Evolutionary conservation across 2,888 invertebrate species (phyloP).

Genomic region (Chelonus formosanus): DNA sequence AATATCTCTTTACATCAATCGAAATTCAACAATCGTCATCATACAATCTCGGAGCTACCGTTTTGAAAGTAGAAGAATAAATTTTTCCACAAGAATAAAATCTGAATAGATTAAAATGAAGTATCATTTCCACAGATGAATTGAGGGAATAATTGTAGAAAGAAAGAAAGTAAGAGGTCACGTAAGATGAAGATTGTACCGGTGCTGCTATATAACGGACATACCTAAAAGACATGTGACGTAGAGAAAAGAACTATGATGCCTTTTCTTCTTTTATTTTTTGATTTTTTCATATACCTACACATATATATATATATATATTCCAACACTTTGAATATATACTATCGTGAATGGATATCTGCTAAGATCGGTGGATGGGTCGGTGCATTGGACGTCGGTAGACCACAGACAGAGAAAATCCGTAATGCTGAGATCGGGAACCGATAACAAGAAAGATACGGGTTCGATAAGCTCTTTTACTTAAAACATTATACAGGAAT

Average conservation of each 20-base stretch:
- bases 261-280: constrained; percentile 8
- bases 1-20: no score
- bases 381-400: constrained; percentile 30
- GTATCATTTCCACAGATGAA: background rate
- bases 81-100: background rate
- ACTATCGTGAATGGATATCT: constrained; percentile 41
- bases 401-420: constrained; percentile 41
- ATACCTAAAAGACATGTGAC: constrained; percentile 42
- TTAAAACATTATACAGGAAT: constrained; percentile 24
- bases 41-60: no score
- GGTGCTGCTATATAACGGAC: constrained; percentile 10
- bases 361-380: constrained; percentile 35
- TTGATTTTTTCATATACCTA: constrained; percentile 5
- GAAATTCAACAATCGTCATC: no score
- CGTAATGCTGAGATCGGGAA: constrained; percentile 46
- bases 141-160: background rate
- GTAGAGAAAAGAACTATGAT: constrained; percentile 28
- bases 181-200: background rate
- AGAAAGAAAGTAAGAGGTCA: background rate
- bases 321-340: constrained; percentile 32
- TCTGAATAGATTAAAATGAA: background rate
- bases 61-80: no score
- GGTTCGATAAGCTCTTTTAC: constrained; percentile 43
- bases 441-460: constrained; percentile 47
- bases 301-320: constrained; percentile 18